Evolutionary conservation across 2,797 vertebrate species (phyloP), one percentile per base, ranked within the genome.

Genomic region (Semotilus atromaculatus): DNA sequence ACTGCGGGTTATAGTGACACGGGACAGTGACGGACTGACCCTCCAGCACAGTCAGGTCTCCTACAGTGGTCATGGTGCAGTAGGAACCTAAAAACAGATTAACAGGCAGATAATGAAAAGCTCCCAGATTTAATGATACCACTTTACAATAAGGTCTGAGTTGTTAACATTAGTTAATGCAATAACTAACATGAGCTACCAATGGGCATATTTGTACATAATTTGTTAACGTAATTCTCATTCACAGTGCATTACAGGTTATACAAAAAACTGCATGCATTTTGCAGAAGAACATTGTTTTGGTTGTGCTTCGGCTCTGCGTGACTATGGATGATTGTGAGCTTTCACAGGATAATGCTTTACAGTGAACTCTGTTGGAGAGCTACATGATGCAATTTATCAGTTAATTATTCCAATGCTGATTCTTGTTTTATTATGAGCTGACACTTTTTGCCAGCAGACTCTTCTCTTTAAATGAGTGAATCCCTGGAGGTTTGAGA

Each of bases 1-100:
- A 94, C 89, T 95, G 91, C 6, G 93, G 92, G 75, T 91, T 91
- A 2, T 95, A 96, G 74, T 90, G 90, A 72, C 94, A 95, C 0
- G 94, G 93, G 67, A 95, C 21, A 0, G 68, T 91, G 79, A 95
- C 48, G 7, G 92, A 88, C 1, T 84, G 70, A 19, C 95, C 95
- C 85, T 94, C 94, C 80, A 95, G 88, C 38, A 93, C 88, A 0
- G 74, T 0, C 18, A 85, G 58, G 72, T 93, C 89, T 6, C 53
- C 34, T 10, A 67, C 51, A 0, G 91, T 92, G 38, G 86, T 93
- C 10, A 94, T 87, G 36, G 48, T 66, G 66, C 92, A 91, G 21
- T 36, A 29, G 60, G 60, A 23, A n/a, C 64, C 89, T 90, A 40
- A 40, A 73, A 11, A 64, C 1, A 77, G 26, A 55, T 16, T 1